Evolutionary conservation across 2,797 vertebrate species (phyloP).

Genomic region (Denticeps clupeoides): DNA sequence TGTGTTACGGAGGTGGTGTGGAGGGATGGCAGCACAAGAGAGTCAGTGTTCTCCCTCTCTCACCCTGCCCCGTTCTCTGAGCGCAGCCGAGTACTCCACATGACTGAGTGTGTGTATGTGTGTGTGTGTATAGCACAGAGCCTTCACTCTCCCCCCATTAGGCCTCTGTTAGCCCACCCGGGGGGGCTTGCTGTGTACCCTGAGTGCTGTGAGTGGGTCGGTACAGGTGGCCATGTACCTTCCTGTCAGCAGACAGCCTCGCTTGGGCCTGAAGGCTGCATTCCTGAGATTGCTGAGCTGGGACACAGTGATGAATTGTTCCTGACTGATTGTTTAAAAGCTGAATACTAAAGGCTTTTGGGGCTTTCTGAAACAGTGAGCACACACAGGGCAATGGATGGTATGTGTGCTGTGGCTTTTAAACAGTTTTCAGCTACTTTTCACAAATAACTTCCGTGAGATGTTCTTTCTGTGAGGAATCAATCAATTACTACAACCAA

Average conservation of each 20-base stretch:
- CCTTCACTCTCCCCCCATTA: neutral
- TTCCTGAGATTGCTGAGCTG: constrained; percentile 73
- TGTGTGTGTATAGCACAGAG: no score
- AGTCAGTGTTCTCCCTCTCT: constrained; percentile 7
- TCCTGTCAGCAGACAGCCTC: constrained; percentile 5
- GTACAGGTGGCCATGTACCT: no score
- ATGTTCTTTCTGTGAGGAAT: no score
- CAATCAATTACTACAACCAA: no score
- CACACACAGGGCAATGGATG: constrained; percentile 5
- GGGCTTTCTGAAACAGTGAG: constrained; percentile 8
- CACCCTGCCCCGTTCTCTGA: neutral
- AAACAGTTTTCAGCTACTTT: neutral
- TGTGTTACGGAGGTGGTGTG: constrained; percentile 12
- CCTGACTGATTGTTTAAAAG: constrained; percentile 60
- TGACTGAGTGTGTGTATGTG: neutral
- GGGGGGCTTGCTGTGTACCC: no score
- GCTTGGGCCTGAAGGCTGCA: constrained; percentile 52
- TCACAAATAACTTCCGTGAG: no score
- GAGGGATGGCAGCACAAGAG: constrained; percentile 13
- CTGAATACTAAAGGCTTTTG: constrained; percentile 39
- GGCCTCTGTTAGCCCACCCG: no score
- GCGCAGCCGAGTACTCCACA: neutral
- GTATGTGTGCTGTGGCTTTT: neutral
- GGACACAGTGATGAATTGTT: constrained; percentile 59
- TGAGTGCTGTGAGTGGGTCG: no score